phyloP scores from a whole-genome alignment of 2,797 vertebrate genomes.

The Eremophila alpestris region DNA sequence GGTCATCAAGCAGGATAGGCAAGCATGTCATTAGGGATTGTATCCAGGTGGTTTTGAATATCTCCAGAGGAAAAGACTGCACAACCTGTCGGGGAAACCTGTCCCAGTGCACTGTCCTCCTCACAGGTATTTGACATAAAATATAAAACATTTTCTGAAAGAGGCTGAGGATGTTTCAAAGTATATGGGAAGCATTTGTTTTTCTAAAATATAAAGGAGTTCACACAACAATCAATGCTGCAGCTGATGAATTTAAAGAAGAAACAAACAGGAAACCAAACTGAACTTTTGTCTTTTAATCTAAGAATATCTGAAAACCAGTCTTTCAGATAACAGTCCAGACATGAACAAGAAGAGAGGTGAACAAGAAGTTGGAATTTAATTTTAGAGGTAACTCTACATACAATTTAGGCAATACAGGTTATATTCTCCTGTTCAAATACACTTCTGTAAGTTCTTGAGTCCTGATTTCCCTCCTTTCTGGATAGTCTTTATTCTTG shows the following conservation, averaged over 20 bases:
- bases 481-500: not conserved
- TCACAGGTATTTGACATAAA: not conserved
- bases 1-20: not conserved
- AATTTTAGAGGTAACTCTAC: not conserved
- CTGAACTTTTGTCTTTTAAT: not conserved
- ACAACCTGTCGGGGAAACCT: not conserved
- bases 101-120: not conserved
- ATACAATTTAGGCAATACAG: not conserved
- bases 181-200: not conserved
- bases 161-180: not conserved
- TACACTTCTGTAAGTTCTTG: not conserved
- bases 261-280: not conserved
- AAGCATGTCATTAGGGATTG: not conserved
- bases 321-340: not conserved
- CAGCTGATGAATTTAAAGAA: not conserved
- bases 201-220: not conserved
- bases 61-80: not conserved
- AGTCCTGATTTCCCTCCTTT: not conserved
- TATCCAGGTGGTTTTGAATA: not conserved
- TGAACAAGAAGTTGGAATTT: not conserved
- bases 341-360: not conserved
- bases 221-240: not conserved
- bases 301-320: not conserved
- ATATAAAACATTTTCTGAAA: not conserved
- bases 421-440: not conserved